Evolutionary conservation across 2,888 invertebrate genomes (phyloP), one percentile per base, ranked within the genome.

Genomic region (Hydrotaea diabolus): DNA sequence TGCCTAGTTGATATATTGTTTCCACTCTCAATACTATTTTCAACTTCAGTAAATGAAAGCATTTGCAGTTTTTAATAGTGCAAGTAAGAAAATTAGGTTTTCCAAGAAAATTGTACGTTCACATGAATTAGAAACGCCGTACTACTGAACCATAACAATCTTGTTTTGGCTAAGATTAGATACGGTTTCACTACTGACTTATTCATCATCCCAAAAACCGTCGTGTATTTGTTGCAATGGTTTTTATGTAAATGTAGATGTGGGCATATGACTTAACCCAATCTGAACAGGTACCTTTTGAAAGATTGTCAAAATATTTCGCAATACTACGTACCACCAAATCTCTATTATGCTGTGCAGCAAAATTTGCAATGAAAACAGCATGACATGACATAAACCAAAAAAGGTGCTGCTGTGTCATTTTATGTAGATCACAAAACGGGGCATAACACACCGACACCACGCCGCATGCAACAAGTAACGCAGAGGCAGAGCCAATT

Each of bases 391-490:
- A 85, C 82, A 85, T 73, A 69, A 77, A 79, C 85, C 85, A 79
- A 64, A 85, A 84, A 85, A 85, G 85, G 85, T 85, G 85, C 85
- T 85, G 85, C 79, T 79, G 82, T 85, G 78, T 82, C 85, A 85
- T 53, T 79, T 82, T 82, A 82, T 85, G 73, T 79, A 79, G 85
- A 85, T 82, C 79, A 79, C 75, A 59, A 76, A 66, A 78, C 77
- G 77, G 36, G 77, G 36, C 36, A 39, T 13, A 26, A 21, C 26
- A 26, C 23, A 26, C 59, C 8, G 26, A 26, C 23, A 15, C 36
- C 43, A 57, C 21, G n/a, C 53, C 23, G 26, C 59, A 17, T 59
- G 74, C 23, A 39, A 74, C 53, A 76, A 53, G 64, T 55, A 36
- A n/a, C 39, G 39, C 9, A 3, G 8, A 21, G 17, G 53, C 71